Percentiles rank a stretch among this genome's conserved stretches.
Conservation (phyloP, 2,113 vertebrate species). For the Sialia sialis region DNA sequence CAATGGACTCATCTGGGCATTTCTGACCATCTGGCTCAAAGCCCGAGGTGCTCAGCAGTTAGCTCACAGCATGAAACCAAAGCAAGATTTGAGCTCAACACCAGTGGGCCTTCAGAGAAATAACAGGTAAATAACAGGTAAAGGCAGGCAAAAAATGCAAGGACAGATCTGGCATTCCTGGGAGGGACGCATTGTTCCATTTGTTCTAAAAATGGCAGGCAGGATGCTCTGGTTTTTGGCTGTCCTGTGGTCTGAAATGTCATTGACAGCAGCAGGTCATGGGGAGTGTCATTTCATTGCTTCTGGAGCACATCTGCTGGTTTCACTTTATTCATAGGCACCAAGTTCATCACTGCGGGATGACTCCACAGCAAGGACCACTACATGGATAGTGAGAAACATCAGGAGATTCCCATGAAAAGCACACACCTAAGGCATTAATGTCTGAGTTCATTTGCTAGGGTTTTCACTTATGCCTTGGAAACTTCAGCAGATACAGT, state of each 20-base stretch:
- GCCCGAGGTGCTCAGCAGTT: rapidly evolving
- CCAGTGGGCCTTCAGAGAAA: neutral
- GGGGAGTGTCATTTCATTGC: neutral
- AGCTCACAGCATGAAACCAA: neutral
- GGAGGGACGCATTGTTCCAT: neutral
- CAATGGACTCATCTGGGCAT: neutral
- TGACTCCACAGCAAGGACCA: neutral
- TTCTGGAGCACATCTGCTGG: neutral
- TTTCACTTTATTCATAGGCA: neutral
- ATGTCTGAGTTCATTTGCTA: neutral
- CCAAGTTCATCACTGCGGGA: neutral
- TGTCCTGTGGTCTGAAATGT: neutral
- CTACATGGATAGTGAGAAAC: neutral
- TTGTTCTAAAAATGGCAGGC: neutral
- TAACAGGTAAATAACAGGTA: no score
- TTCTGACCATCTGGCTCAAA: neutral
- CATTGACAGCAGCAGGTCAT: neutral
- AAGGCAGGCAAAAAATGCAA: neutral
- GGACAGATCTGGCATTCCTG: neutral
- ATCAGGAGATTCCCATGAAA: neutral
- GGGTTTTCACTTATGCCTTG: neutral
- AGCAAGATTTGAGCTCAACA: neutral
- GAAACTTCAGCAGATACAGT: neutral
- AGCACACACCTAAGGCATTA: neutral
- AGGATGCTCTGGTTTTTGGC: neutral